phyloP scores from a whole-genome alignment of 2,797 vertebrate genomes.

The Threskiornis aethiopicus region DNA sequence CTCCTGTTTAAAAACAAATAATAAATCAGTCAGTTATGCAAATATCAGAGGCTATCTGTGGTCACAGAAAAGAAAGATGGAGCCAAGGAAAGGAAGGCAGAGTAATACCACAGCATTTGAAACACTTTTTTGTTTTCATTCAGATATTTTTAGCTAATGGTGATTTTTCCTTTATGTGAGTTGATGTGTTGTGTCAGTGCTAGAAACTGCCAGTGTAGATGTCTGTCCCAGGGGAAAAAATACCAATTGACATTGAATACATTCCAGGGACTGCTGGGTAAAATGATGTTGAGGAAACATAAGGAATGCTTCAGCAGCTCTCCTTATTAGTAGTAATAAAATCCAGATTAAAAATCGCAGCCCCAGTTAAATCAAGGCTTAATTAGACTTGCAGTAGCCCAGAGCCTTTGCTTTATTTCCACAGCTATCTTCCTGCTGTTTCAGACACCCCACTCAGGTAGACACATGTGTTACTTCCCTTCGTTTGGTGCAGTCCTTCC shows the following conservation, averaged over 20 bases:
- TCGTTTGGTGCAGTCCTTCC: not conserved
- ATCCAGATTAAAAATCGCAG: not conserved
- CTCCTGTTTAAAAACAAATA: not conserved
- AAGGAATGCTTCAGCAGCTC: not conserved
- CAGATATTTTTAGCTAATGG: constrained; percentile 19
- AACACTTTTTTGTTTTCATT: not conserved
- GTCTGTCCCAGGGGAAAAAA: not conserved
- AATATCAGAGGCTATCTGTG: not conserved
- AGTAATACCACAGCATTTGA: not conserved
- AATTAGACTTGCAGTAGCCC: not conserved
- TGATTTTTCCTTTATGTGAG: not conserved
- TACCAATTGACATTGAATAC: not conserved
- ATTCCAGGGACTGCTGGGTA: not conserved
- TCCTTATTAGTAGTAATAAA: not conserved
- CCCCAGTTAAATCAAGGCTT: not conserved
- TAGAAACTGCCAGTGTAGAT: not conserved
- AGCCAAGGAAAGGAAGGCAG: not conserved
- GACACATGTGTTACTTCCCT: not conserved
- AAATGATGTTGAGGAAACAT: not conserved
- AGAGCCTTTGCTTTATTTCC: not conserved
- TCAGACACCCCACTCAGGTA: not conserved
- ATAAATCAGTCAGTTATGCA: not conserved
- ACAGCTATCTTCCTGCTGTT: not conserved
- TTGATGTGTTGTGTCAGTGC: not conserved
- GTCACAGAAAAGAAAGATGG: not conserved